phyloP scores from a whole-genome alignment of 2,113 vertebrate genomes.

The Chionodraco myersi region DNA sequence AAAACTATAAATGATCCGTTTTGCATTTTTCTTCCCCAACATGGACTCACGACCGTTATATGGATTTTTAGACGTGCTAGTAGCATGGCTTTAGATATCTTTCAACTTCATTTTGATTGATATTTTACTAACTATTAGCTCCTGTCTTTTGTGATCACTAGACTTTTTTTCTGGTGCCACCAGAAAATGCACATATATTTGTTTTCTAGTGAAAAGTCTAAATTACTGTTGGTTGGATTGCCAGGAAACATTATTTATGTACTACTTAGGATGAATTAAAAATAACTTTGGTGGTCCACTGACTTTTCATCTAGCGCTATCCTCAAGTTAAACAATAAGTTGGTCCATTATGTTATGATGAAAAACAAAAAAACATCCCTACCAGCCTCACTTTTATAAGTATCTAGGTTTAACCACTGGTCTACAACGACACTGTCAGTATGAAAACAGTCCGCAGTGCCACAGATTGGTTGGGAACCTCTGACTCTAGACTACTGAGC shows the following conservation, averaged over 20 bases:
- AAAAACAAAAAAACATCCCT: no score
- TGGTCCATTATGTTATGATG: not conserved
- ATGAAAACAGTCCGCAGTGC: slow-evolving; percentile 16
- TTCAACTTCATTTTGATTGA: not conserved
- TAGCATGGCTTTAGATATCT: no score
- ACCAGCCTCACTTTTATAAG: not conserved
- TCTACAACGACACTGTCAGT: slow-evolving; percentile 13
- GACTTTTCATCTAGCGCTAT: not conserved
- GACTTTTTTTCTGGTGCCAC: no score
- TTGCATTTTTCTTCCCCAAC: not conserved
- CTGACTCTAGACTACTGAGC: slow-evolving; percentile 28
- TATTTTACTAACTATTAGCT: not conserved
- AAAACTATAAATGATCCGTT: not conserved
- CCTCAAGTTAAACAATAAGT: not conserved
- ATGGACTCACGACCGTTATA: not conserved
- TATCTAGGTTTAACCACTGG: not conserved
- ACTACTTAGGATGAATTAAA: not conserved
- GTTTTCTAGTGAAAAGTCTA: no score
- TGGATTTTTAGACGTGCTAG: not conserved
- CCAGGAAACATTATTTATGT: not conserved
- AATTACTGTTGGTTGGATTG: no score
- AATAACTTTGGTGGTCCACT: not conserved
- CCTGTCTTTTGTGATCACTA: no score
- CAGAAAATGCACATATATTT: no score
- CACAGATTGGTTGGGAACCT: slow-evolving; percentile 41